Percentiles rank a stretch among this genome's conserved stretches.
These are phyloP conservation scores for Ammospiza maritima DNA, from an alignment of 2,797 vertebrate species.

Conservation along the genomic window DNA sequence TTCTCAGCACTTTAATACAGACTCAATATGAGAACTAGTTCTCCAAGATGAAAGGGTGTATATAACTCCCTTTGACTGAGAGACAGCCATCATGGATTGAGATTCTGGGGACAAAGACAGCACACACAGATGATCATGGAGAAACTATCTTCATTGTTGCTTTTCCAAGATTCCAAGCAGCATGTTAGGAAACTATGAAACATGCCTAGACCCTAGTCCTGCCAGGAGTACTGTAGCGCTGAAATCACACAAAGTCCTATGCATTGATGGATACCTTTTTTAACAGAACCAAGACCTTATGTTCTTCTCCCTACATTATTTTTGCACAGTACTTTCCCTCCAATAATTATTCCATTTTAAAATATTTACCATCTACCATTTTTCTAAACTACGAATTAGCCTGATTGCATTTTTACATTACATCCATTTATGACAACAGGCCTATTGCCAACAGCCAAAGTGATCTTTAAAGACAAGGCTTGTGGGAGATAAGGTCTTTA, in stretches of 20 bases:
- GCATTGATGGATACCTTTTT: background rate
- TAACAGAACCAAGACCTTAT: background rate
- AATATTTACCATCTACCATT: background rate
- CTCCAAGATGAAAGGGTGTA: background rate
- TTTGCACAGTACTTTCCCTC: background rate
- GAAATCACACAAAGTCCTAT: background rate
- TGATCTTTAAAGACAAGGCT: background rate
- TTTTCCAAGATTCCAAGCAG: background rate
- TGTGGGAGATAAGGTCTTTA: background rate
- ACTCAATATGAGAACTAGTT: background rate
- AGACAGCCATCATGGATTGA: background rate
- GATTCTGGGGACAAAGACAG: background rate
- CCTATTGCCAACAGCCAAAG: background rate
- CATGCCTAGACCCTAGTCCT: background rate
- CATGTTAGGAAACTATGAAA: background rate
- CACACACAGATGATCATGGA: background rate
- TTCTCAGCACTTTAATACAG: background rate
- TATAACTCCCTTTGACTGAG: background rate
- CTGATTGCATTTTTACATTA: background rate
- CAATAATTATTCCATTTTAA: background rate
- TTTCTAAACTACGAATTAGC: background rate
- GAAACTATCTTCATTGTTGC: background rate
- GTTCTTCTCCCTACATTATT: background rate
- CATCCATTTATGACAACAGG: background rate
- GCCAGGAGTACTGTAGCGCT: background rate